phyloP scores from a whole-genome alignment of 1,140 invertebrate species.

The silkworm (Bombyx mori) region ASM3026992v2 NC_085114.1:6866001-6866500 shows the following conservation, averaged over 20 bases:
- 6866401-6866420: constrained; percentile 84
- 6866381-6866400: constrained; percentile 83
- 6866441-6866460: constrained; percentile 88
- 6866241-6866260: too few relatives aligned
- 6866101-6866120: too few relatives aligned
- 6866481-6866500: constrained; percentile 79
- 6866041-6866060: too few relatives aligned
- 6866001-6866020: too few relatives aligned
- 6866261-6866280: too few relatives aligned
- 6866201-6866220: too few relatives aligned
- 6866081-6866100: not conserved
- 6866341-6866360: constrained; percentile 7
- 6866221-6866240: too few relatives aligned
- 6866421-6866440: constrained; percentile 89
- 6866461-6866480: constrained; percentile 85
- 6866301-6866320: too few relatives aligned
- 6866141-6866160: not conserved
- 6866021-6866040: too few relatives aligned
- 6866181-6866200: too few relatives aligned
- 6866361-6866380: constrained; percentile 80
- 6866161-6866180: not conserved
- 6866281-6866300: too few relatives aligned
- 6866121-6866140: not conserved
- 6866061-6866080: too few relatives aligned
- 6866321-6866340: not conserved